Evolutionary conservation across 2,797 vertebrate genomes (phyloP).

Genomic region (Sparidentex hasta): DNA sequence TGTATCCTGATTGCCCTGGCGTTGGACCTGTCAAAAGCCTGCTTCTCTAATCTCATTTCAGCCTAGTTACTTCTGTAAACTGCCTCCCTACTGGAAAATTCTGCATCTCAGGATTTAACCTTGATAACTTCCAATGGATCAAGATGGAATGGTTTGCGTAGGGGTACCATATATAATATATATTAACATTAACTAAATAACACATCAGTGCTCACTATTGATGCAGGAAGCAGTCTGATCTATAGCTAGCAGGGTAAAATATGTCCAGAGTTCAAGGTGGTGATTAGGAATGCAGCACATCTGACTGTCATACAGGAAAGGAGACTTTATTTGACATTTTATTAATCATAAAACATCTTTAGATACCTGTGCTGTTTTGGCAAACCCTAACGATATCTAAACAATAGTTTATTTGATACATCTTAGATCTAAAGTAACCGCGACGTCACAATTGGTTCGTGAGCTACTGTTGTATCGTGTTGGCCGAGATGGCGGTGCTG

Average conservation of each 20-base stretch:
- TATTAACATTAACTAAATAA: not conserved
- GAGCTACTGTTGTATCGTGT: no score
- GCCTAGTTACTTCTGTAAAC: not conserved
- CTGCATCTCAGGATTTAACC: not conserved
- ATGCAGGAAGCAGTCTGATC: not conserved
- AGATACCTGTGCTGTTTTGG: no score
- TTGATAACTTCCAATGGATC: not conserved
- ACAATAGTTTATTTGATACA: not conserved
- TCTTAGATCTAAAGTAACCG: no score
- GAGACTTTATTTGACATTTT: not conserved
- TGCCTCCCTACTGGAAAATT: not conserved
- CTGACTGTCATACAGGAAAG: not conserved
- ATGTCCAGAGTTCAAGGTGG: not conserved
- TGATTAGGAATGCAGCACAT: not conserved
- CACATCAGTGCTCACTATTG: not conserved
- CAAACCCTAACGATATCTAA: not conserved
- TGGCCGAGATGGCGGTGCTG: no score
- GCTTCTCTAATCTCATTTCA: conserved; percentile 1
- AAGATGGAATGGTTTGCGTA: not conserved
- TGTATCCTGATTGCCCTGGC: not conserved
- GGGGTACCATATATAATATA: not conserved
- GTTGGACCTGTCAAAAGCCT: not conserved
- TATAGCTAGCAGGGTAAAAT: not conserved
- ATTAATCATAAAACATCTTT: not conserved
- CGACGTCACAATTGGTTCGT: no score